Base-by-base conservation (phyloP, 2,888 invertebrate species). In the Branchipolynoe longqiensis region DNA sequence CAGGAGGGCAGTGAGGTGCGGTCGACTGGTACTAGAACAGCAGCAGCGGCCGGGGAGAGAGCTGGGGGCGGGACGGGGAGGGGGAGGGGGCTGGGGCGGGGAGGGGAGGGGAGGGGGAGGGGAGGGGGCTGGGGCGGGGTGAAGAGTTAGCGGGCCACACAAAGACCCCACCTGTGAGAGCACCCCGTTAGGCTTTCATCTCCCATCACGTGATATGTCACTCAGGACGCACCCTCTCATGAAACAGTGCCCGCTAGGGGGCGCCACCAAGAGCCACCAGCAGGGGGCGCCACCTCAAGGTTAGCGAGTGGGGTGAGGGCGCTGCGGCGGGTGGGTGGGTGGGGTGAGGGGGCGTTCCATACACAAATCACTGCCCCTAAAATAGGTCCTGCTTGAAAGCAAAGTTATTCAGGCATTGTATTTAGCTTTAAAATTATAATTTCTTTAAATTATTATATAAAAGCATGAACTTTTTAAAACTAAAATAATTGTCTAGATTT, bases 171-270 rank as follows among this genome's bases (percentile, higher is more conserved):
- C 78, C 78, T 78, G 78, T 18, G 54, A 48, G 48, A 1, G 25
- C 25, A 1, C 28, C 41, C 78, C 78, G 78, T 78, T 78, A 78
- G 78, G 48, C 78, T 78, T 78, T 78, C 78, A 78, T 78, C 78
- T 78, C 54, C 78, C 78, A 78, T 78, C 78, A 48, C 78, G 78
- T 78, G 78, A 78, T 78, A 18, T 78, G 78, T 78, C 78, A 78
- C 48, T 78, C 78, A 48, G 78, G 0, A 33, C n/a, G 41, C 78
- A 8, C 31, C 12, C 38, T 18, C 54, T 41, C 48, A 78, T 78
- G 22, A 78, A 78, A 78, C 78, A 78, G 48, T 41, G 28, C 78
- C 18, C 78, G 48, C 48, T 78, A 22, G 48, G 78, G 78, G 78
- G 78, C 78, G 33, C 36, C n/a, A n/a, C n/a, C n/a, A n/a, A n/a